These are phyloP conservation scores for Zapornia atra DNA, from an alignment of 2,113 vertebrate species.

Conservation along the genomic window DNA sequence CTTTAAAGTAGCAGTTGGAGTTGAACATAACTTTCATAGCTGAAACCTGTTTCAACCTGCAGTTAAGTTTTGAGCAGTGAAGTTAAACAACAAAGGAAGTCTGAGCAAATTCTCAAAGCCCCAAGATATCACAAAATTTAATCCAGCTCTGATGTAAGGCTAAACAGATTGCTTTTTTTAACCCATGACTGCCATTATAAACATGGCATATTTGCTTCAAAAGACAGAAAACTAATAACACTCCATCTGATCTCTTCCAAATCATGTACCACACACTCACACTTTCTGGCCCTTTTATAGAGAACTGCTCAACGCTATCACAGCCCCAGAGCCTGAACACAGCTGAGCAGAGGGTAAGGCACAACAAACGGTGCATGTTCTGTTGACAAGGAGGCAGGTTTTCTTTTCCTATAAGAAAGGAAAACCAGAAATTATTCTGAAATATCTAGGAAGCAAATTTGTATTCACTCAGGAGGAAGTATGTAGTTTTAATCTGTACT, in stretches of 20 bases:
- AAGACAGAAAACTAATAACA: not conserved
- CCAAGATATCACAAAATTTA: not conserved
- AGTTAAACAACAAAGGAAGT: not conserved
- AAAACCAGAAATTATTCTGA: not conserved
- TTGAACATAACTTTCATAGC: not conserved
- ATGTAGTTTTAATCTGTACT: not conserved
- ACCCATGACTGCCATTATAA: not conserved
- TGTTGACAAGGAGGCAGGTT: not conserved
- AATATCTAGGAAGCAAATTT: not conserved
- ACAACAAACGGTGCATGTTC: not conserved
- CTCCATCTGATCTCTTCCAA: not conserved
- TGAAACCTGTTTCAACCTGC: not conserved
- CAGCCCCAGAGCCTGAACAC: accelerated
- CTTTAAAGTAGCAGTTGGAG: not conserved
- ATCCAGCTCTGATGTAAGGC: not conserved
- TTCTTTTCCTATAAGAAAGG: not conserved
- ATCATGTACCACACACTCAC: not conserved
- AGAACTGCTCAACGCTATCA: not conserved
- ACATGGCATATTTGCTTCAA: not conserved
- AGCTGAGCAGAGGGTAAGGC: not conserved
- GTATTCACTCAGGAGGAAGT: not conserved
- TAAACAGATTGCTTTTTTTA: not conserved
- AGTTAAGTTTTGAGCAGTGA: not conserved
- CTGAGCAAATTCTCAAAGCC: not conserved
- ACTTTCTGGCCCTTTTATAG: not conserved